Base-by-base conservation (phyloP, 1,140 invertebrate species). In the Bombus impatiens region DNA sequence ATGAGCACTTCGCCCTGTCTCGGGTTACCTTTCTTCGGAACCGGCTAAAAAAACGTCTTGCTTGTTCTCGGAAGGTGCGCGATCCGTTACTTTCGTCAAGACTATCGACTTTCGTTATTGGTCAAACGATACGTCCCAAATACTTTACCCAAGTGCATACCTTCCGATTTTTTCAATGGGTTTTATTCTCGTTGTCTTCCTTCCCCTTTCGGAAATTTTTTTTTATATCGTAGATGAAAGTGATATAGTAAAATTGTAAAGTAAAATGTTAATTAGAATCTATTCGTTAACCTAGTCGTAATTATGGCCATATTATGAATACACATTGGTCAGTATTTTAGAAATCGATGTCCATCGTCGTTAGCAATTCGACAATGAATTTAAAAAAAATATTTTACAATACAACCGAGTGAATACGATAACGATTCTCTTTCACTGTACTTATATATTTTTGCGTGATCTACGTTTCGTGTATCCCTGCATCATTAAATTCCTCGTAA, bases 101-200 rank as follows among this genome's bases (percentile, higher is more conserved):
- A 44, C 44, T 78, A 59, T 62, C 82, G 76, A 59, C 75, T 71
- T 78, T 78, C 82, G 3, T 28, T 71, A 47, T 28, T 13, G 25
- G 25, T 2, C 22, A 40, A 78, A 78, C 44, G n/a, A 84, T 44
- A 62, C 68, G 0, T 37, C 6, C n/a, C 40, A 6, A 10, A 13
- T 28, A 12, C 37, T 74, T 85, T 68, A 81, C 22, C 35, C 72
- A 80, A 67, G 15, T n/a, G 32, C 42, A 3, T 32, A 40, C 25
- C 76, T 81, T 44, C 44, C 78, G 68, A 42, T 3, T 71, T 84
- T 53, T 28, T 40, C 15, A 28, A 74, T 53, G 25, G 37, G 72
- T 70, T 65, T 37, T 8, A 8, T 68, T 0, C 8, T 22, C 15
- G 8, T 35, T 32, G 18, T 25, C 8, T 13, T 37, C 2, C 72